A percentile compares a stretch with the other conserved stretches of the same genome.
phyloP scores from a whole-genome alignment of 2,113 vertebrate genomes.

The Gymnogyps californianus region DNA sequence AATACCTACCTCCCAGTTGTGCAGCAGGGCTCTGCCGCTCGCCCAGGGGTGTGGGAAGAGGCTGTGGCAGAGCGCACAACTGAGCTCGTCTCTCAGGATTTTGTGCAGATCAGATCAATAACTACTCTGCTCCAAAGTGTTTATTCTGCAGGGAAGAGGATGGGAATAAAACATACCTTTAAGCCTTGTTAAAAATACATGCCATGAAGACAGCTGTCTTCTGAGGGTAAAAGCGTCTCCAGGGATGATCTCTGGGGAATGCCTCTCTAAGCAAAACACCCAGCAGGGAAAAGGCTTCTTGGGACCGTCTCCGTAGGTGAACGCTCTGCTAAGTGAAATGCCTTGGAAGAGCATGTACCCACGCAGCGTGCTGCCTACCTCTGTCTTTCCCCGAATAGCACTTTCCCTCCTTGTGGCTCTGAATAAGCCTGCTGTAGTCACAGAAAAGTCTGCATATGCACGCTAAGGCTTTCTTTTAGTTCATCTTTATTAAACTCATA shows the following conservation, averaged over 20 bases:
- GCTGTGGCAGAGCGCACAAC: not conserved
- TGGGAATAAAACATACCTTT: not conserved
- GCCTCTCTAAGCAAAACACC: not conserved
- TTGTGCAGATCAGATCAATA: not conserved
- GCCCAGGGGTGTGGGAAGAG: accelerated
- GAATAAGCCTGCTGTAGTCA: not conserved
- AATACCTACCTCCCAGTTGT: not conserved
- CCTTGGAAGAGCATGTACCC: not conserved
- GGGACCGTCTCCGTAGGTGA: not conserved
- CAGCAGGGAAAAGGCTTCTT: not conserved
- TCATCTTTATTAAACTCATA: not conserved
- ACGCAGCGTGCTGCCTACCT: accelerated
- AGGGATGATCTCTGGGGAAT: constrained; percentile 15
- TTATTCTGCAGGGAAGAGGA: not conserved
- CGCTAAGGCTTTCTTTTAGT: not conserved
- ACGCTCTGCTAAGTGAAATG: not conserved
- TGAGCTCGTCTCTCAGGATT: not conserved
- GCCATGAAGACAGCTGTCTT: not conserved
- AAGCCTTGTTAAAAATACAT: constrained; percentile 31
- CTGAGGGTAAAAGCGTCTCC: not conserved
- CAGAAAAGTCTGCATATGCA: not conserved
- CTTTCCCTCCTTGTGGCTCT: accelerated
- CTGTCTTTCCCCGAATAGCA: not conserved
- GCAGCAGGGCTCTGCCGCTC: not conserved
- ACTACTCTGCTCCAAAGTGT: not conserved